Conservation (phyloP, 2,797 vertebrate genomes). For the Enteromius thamalakanensis region DNA sequence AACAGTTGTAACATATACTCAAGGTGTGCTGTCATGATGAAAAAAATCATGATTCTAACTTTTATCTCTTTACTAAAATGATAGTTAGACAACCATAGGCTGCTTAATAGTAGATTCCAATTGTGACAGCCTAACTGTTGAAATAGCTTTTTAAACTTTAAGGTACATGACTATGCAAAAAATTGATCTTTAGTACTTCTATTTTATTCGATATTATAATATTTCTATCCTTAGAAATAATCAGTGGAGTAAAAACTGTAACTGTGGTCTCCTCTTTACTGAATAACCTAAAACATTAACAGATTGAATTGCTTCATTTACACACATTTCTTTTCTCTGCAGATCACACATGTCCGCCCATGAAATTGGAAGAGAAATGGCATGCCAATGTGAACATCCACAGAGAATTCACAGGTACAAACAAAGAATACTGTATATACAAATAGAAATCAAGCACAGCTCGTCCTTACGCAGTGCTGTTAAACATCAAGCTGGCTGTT, state of each 20-base stretch:
- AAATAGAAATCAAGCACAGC: not conserved
- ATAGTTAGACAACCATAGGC: no score
- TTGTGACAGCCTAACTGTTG: not conserved
- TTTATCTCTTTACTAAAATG: not conserved
- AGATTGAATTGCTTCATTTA: not conserved
- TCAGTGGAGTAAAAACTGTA: not conserved
- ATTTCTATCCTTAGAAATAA: not conserved
- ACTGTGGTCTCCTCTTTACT: not conserved
- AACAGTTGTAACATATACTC: not conserved
- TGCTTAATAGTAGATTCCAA: not conserved
- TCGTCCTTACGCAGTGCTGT: not conserved
- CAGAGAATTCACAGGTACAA: constrained; percentile 83
- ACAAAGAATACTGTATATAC: constrained; percentile 4
- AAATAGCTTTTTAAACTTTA: not conserved
- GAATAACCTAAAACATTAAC: not conserved
- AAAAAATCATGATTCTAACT: not conserved
- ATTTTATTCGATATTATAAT: no score
- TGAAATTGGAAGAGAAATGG: constrained; percentile 77
- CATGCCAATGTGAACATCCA: constrained; percentile 75
- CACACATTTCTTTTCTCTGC: constrained; percentile 52
- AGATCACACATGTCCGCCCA: constrained; percentile 83
- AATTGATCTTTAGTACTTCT: no score
- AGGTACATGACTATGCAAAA: not conserved
- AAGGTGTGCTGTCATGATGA: not conserved
- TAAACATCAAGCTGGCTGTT: constrained; percentile 32